Percentiles rank a stretch among this genome's conserved stretches.
phyloP scores from a whole-genome alignment of 1,140 invertebrate genomes.

The Dryas iulia region DNA sequence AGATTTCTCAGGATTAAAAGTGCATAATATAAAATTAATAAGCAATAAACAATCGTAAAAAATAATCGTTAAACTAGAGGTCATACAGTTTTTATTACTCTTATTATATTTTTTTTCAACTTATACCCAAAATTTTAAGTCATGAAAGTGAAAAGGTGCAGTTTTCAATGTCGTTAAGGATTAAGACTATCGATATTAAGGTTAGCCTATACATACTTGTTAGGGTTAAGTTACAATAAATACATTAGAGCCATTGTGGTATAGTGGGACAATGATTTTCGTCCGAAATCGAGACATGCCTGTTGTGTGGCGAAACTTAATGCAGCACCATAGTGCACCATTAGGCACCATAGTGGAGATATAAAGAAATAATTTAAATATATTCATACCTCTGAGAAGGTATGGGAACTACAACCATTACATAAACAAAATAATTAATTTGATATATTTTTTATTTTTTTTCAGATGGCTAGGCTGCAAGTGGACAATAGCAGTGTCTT shows the following conservation, averaged over 20 bases:
- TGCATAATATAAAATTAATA: not conserved
- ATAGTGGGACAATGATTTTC: no score
- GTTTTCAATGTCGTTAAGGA: not conserved
- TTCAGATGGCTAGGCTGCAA: conserved; percentile 90
- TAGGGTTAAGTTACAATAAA: no score
- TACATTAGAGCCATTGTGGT: no score
- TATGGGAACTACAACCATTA: no score
- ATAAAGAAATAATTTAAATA: no score
- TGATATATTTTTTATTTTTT: conserved; percentile 15
- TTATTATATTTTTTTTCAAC: not conserved
- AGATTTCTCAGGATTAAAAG: not conserved
- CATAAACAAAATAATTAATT: not conserved
- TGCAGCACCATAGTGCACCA: no score
- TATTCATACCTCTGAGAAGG: no score
- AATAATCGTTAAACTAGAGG: not conserved
- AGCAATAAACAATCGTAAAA: not conserved
- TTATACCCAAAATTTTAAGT: not conserved
- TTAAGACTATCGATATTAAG: no score
- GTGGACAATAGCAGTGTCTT: conserved; percentile 91
- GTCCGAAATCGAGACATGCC: no score
- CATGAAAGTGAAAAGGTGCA: not conserved
- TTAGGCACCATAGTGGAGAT: no score
- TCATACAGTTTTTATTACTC: not conserved
- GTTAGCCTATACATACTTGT: no score
- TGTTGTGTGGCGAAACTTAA: no score